Evolutionary conservation across 1,140 invertebrate genomes (phyloP).

Genomic region (Drosophila gunungcola): DNA sequence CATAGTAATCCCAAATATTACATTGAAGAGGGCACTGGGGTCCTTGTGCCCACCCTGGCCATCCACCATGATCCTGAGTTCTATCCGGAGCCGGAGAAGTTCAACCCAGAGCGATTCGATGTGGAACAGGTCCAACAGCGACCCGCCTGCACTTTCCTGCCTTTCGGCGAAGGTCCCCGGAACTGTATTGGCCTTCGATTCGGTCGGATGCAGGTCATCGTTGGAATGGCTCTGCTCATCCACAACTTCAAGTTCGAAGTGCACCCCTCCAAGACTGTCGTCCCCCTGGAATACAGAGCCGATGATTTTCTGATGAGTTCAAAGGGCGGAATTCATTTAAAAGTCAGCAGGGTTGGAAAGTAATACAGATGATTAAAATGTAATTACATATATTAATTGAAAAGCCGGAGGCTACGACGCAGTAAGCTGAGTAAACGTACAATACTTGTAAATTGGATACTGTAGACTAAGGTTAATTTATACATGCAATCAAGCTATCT

Average conservation of each 20-base stretch:
- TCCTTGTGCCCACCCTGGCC: conserved; percentile 87
- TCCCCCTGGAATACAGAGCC: conserved; percentile 37
- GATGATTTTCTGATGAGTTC: conserved; percentile 45
- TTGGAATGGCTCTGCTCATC: conserved; percentile 85
- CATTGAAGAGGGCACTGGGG: conserved; percentile 87
- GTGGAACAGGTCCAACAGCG: conserved; percentile 76
- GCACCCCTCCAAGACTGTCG: conserved; percentile 41
- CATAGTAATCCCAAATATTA: conserved; percentile 86
- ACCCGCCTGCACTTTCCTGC: conserved; percentile 61
- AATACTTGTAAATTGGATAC: too few relatives aligned
- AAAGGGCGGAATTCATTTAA: conserved; percentile 50
- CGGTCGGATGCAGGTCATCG: conserved; percentile 87
- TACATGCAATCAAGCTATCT: too few relatives aligned
- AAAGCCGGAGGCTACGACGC: neutral
- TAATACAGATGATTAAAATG: neutral
- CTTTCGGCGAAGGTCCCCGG: conserved; percentile 66
- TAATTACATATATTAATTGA: too few relatives aligned
- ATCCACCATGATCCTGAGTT: conserved; percentile 87
- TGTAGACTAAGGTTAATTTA: too few relatives aligned
- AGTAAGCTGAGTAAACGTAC: neutral
- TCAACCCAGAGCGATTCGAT: conserved; percentile 87
- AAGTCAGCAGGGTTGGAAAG: conserved; percentile 44
- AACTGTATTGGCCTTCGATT: conserved; percentile 87
- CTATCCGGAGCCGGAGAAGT: conserved; percentile 84
- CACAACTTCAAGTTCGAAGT: conserved; percentile 65